phyloP scores from a whole-genome alignment of 2,113 vertebrate species.

The Corvus cornix region DNA sequence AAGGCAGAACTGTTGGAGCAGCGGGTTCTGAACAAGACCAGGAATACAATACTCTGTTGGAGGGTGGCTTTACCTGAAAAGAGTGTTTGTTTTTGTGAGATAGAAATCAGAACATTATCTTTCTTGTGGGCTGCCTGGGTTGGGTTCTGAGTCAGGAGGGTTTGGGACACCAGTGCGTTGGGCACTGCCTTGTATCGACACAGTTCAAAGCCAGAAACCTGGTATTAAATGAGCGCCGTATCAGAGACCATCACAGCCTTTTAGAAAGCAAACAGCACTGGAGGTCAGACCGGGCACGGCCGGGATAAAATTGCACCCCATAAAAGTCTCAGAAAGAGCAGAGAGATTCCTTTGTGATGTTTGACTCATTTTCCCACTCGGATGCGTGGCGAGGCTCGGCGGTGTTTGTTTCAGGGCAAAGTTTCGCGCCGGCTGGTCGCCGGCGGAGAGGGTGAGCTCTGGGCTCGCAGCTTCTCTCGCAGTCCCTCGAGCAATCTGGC shows the following conservation, averaged over 20 bases:
- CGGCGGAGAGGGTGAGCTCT: background rate
- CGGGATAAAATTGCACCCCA: background rate
- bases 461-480: conserved; percentile 16
- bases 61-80: background rate
- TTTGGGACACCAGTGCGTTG: background rate
- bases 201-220: background rate
- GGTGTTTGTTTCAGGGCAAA: background rate
- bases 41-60: background rate
- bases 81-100: background rate
- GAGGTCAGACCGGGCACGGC: background rate
- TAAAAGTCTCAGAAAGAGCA: background rate
- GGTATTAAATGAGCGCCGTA: background rate
- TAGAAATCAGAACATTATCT: background rate
- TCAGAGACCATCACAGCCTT: background rate
- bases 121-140: background rate
- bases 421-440: background rate
- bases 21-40: background rate
- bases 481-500: conserved; percentile 38
- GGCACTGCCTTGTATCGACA: background rate
- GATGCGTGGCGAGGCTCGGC: fast-evolving
- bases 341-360: background rate
- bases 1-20: background rate
- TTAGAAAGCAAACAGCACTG: background rate
- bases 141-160: background rate
- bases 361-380: background rate